A percentile compares a stretch with the other conserved stretches of the same genome.
phyloP scores from a whole-genome alignment of 2,888 invertebrate genomes.

The Dynastes tityus region DNA sequence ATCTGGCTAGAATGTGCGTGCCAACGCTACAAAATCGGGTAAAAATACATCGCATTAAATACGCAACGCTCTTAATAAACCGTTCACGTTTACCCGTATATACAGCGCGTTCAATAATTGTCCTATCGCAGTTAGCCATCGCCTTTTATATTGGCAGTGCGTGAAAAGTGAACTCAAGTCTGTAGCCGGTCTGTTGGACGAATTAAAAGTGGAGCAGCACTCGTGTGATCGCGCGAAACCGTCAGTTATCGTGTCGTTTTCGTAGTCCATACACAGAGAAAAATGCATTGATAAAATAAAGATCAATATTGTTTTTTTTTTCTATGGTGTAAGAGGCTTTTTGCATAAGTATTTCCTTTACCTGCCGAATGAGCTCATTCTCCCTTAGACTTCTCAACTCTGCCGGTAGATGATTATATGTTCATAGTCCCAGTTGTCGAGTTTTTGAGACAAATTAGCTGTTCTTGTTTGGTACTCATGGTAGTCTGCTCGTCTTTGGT shows the following conservation, averaged over 20 bases:
- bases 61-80: neutral
- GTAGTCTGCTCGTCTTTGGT: too few relatives aligned
- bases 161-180: conserved; percentile 32
- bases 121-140: neutral
- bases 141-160: neutral
- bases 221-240: neutral
- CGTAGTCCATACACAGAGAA: too few relatives aligned
- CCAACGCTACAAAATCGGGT: neutral
- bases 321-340: too few relatives aligned
- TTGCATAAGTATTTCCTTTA: too few relatives aligned
- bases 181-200: conserved; percentile 20
- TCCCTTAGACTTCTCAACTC: too few relatives aligned
- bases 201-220: conserved; percentile 38
- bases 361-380: too few relatives aligned
- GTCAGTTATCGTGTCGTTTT: conserved; percentile 7
- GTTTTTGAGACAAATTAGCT: too few relatives aligned
- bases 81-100: neutral
- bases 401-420: too few relatives aligned
- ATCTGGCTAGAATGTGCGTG: conserved; percentile 2
- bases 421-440: too few relatives aligned
- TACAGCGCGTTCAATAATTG: neutral
- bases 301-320: too few relatives aligned
- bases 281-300: too few relatives aligned
- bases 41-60: conserved; percentile 10
- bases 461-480: too few relatives aligned